Evolutionary conservation across 2,113 vertebrate genomes (phyloP), one percentile per base, ranked within the genome.

Genomic region (Notothenia rossii): DNA sequence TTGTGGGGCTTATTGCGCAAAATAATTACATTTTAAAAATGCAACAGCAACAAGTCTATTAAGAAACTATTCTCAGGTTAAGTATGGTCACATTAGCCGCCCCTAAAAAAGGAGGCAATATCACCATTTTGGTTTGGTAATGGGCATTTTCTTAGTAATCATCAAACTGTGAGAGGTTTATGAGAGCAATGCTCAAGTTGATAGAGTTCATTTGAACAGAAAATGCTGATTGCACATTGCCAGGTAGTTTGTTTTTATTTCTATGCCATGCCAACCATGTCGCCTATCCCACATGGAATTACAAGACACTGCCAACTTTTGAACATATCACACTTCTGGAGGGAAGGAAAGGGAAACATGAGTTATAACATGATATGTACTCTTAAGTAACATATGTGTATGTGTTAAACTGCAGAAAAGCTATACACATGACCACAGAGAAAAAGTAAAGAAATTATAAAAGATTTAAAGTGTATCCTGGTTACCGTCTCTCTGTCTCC

Each of bases 81-180:
- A 56, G 51, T n/a, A 20, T 0, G 11, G 72, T 50, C 51, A 64
- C 65, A 59, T 75, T 56, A 33, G 33, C 58, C 50, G 6, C 3
- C 20, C 7, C 7, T 4, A 58, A 63, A 72, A 22, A 25, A 43
- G 29, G 22, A 45, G 7, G 4, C 18, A 13, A 29, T 65, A 25
- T 18, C 20, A 5, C 15, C 50, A 18, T 29, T 43, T 7, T 46
- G 36, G 5, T 12, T 29, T n/a, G 22, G 8, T 49, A 48, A 51
- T 56, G 12, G 71, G 36, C 18, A 51, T 62, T 61, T 62, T 61
- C 50, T n/a, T 17, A 36, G 54, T 2, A 20, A 67, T 74, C 17
- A 8, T 1, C 12, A 4, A 48, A 22, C 65, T 69, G 25, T 60
- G 22, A 50, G 62, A 22, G 46, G 12, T 73, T 51, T 33, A 51